Conservation (phyloP, 2,888 invertebrate species). For the Trissolcus japonicus region DNA sequence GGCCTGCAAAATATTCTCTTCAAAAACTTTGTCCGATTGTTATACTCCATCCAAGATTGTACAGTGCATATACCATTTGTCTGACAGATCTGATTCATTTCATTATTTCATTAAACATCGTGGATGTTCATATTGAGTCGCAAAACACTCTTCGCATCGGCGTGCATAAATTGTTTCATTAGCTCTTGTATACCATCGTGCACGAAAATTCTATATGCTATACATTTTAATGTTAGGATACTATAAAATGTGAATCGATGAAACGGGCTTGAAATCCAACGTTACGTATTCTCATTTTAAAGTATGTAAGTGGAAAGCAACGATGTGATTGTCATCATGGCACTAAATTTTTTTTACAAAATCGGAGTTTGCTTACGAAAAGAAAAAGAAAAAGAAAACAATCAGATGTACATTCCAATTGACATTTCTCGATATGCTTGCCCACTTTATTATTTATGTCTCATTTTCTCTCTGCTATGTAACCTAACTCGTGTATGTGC, state of each 20-base stretch:
- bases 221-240: constrained; percentile 51
- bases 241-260: constrained; percentile 50
- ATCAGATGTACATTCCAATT: constrained; percentile 49
- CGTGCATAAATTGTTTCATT: constrained; percentile 53
- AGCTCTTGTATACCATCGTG: constrained; percentile 44
- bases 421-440: constrained; percentile 64
- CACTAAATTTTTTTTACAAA: constrained; percentile 15
- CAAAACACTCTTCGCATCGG: constrained; percentile 46
- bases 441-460: constrained; percentile 70
- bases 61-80: constrained; percentile 49
- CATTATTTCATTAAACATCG: constrained; percentile 43
- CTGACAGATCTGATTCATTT: constrained; percentile 41
- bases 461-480: constrained; percentile 71
- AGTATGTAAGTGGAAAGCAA: constrained; percentile 53
- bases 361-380: too few relatives aligned
- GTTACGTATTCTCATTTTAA: constrained; percentile 49
- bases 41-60: constrained; percentile 43
- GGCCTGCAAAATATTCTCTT: constrained; percentile 36
- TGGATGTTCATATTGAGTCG: constrained; percentile 52
- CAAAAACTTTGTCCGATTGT: constrained; percentile 32
- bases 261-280: neutral
- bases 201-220: constrained; percentile 49
- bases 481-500: constrained; percentile 72
- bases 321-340: constrained; percentile 48
- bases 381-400: neutral